These are phyloP conservation scores for Cettia cetti DNA, from an alignment of 2,113 vertebrate species.

Conservation along the genomic window DNA sequence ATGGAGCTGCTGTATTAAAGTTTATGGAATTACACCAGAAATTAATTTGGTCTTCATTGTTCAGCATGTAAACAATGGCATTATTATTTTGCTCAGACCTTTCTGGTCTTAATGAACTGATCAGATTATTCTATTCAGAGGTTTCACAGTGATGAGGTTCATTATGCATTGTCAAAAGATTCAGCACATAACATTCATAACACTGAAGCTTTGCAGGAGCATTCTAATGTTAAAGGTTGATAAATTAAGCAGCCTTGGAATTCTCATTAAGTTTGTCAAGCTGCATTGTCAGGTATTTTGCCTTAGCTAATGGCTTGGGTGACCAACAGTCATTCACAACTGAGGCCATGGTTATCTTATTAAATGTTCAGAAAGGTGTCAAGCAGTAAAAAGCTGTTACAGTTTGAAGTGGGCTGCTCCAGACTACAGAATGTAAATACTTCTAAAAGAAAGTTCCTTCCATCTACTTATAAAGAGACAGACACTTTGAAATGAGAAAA, in stretches of 20 bases:
- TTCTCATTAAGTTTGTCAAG: conserved; percentile 48
- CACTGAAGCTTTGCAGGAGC: neutral
- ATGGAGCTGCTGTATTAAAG: neutral
- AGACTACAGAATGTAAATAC: neutral
- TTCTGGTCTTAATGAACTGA: conserved; percentile 35
- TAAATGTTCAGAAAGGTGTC: neutral
- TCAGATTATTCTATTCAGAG: conserved; percentile 33
- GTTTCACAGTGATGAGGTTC: conserved; percentile 37
- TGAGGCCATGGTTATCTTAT: neutral
- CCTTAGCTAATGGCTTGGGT: conserved; percentile 26
- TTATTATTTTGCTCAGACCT: conserved; percentile 7
- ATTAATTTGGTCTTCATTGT: neutral
- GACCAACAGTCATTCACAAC: conserved; percentile 21
- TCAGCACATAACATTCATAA: conserved; percentile 37
- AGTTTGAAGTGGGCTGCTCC: neutral
- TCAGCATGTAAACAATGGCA: conserved; percentile 3
- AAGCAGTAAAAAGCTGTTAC: neutral
- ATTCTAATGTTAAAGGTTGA: conserved; percentile 20
- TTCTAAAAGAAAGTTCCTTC: neutral
- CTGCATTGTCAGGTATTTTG: conserved; percentile 26
- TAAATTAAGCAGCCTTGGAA: conserved; percentile 34
- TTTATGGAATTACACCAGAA: neutral
- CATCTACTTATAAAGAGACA: neutral
- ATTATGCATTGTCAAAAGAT: conserved; percentile 51
- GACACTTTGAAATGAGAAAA: neutral